These are phyloP conservation scores for Micrastur ruficollis DNA, from an alignment of 2,797 vertebrate species.

Conservation along the genomic window DNA sequence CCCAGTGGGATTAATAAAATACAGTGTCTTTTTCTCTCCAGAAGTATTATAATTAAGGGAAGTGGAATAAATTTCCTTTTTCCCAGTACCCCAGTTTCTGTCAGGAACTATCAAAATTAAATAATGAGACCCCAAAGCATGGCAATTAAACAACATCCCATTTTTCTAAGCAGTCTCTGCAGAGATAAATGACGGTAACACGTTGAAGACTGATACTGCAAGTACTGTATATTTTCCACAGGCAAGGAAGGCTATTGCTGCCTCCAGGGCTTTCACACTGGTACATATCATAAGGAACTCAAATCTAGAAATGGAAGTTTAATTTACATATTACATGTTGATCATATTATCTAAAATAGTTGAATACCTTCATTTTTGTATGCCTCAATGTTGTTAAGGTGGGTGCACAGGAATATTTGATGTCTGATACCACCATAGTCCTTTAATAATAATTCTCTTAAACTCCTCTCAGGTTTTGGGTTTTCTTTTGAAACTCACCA, in stretches of 20 bases:
- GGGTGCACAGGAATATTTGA: background rate
- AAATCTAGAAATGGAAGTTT: background rate
- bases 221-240: background rate
- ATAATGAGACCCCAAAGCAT: background rate
- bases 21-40: background rate
- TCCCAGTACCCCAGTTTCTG: background rate
- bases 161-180: background rate
- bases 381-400: background rate
- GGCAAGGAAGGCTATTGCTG: background rate
- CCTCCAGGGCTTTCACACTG: background rate
- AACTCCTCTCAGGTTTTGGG: background rate
- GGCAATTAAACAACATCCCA: background rate
- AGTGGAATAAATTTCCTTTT: background rate
- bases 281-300: background rate
- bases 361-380: background rate
- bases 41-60: background rate
- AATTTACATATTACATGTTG: background rate
- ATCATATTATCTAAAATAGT: background rate
- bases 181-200: background rate
- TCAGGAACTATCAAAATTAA: background rate
- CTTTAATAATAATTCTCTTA: background rate
- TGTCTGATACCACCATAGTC: background rate
- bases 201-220: background rate
- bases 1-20: background rate
- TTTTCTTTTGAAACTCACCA: background rate